Percentiles rank a stretch among this genome's conserved stretches.
Conservation (phyloP, 2,888 invertebrate genomes). For the Cantharis lateralis region DNA sequence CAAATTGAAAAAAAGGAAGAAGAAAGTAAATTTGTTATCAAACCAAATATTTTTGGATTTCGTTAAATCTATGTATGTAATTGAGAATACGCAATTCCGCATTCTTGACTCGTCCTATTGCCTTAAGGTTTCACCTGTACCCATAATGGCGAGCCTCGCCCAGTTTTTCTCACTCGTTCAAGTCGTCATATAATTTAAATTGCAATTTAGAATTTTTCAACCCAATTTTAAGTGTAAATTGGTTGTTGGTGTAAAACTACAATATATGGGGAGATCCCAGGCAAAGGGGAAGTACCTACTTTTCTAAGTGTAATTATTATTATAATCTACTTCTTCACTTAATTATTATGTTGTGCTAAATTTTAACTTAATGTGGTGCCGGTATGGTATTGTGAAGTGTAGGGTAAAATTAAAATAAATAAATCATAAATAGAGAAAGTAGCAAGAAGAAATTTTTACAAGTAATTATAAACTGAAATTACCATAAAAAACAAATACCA, state of each 20-base stretch:
- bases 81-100: constrained; percentile 32
- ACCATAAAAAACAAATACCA: background rate
- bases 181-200: constrained; percentile 13
- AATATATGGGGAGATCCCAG: too few relatives aligned
- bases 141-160: constrained; percentile 26
- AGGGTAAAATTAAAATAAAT: background rate
- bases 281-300: too few relatives aligned
- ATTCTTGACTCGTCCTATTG: constrained; percentile 30
- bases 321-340: too few relatives aligned
- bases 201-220: background rate
- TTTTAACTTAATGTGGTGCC: background rate
- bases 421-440: background rate
- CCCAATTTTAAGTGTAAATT: background rate
- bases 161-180: constrained; percentile 14
- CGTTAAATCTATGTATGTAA: constrained; percentile 6
- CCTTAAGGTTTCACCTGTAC: constrained; percentile 33
- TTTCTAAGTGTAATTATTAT: too few relatives aligned
- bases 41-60: background rate
- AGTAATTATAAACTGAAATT: background rate
- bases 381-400: background rate
- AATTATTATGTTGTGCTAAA: background rate
- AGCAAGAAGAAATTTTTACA: background rate
- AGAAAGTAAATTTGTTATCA: background rate
- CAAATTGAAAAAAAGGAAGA: background rate
- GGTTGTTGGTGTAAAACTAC: too few relatives aligned